Base-by-base conservation (phyloP, 2,113 vertebrate species). In the Furnarius figulus region DNA sequence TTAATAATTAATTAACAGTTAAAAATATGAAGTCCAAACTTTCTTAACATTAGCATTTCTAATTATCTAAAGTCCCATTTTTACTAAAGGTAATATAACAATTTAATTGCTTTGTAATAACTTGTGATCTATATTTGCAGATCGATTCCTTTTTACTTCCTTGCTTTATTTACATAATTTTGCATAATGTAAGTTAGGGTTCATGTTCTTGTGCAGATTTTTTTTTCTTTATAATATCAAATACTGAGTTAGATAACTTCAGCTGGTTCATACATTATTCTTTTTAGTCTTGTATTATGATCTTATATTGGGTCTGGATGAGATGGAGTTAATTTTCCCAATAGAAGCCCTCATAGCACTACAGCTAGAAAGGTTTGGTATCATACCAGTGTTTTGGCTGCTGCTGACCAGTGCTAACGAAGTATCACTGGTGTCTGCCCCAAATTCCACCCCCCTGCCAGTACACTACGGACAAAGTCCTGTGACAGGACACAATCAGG, bases 31-130 rank as follows among this genome's bases (percentile, higher is more conserved):
- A 96, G 44, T 76, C 65, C 87, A 92, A 85, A 96, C 56, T 81
- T 91, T 86, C 59, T 67, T 89, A 88, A 91, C 65, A 89, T 97
- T 97, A 95, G 31, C 77, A 95, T 97, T 96, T 96, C 73, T 87
- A 97, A 96, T 97, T 95, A 93, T 74, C 46, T 80, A 74, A 80
- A 82, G 70, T 58, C 76, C 80, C 21, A 89, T 94, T 97, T 97
- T 85, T 94, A 86, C 74, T 89, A 47, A 93, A 37, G 39, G 73
- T 87, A 93, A 81, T 86, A 83, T 87, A 91, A 67, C 31, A 90
- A 95, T 81, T 96, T 91, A 95, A 95, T 92, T 96, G 83, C 91
- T 89, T 92, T 87, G 40, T 96, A 96, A 94, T 90, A 96, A 95
- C 37, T 85, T 94, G 33, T 70, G 39, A 95, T 80, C 65, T 95